Evolutionary conservation across 1,140 invertebrate species (phyloP), one percentile per base, ranked within the genome.

Genomic region (Dinothrombium tinctorium): DNA sequence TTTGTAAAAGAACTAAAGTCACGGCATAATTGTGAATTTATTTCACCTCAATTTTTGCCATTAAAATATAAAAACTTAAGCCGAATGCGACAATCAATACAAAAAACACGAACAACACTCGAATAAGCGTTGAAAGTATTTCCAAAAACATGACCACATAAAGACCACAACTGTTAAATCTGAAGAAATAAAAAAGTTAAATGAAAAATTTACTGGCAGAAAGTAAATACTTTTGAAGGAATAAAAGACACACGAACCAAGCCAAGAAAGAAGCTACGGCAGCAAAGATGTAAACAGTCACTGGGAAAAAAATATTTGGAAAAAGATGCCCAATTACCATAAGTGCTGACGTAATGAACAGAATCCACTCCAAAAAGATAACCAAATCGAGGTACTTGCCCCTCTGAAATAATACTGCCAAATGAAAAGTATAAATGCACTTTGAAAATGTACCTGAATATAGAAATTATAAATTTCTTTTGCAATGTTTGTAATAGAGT

Each of bases 111-210:
- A 78, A 63, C 11, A 86, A 57, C 4, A 83, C 81, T 63, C 79
- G 77, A 8, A 86, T 70, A 1, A 87, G 63, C 0, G 81, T 86
- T 53, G 76, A 72, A 39, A 84, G 56, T 25, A 86, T 84, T 59
- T 84, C 80, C 44, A 83, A 58, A 53, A 84, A 86, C 80, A 86
- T 86, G 4, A 86, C 79, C 6, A 86, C 77, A 54, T 84, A 86
- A 42, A 84, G 81, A 40, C 81, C 81, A 35, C 81, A 71, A 24
- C 56, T 49, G 48, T 66, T 62, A 50, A 67, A 66, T 47, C 63
- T 66, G 47, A 42, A 26, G 14, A 7, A 17, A 5, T 8, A 42
- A 39, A 12, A n/a, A 20, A n/a, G 11, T 28, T 0, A 15, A 44
- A 19, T 40, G 14, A 38, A 15, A 20, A 15, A 37, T 19, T 4